Base-by-base conservation (phyloP, 2,888 invertebrate genomes). In the Lasioglossum lativentre region DNA sequence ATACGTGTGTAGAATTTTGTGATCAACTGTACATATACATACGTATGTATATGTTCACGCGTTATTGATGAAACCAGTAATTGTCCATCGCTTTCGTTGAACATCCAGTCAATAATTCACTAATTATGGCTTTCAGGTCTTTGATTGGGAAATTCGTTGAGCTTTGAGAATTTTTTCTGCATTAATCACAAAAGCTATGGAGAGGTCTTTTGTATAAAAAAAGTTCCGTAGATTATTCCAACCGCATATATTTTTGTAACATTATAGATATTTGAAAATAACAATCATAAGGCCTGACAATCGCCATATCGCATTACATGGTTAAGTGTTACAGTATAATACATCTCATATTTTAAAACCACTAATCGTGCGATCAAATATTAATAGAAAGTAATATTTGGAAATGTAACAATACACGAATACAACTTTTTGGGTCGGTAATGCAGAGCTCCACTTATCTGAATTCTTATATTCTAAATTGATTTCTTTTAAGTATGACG, bases 291-390 rank as follows among this genome's bases (percentile, higher is more conserved):
- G 34, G 12, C n/a, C 38, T 68, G 68, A 40, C 23, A n/a, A 68
- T 38, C 12, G 40, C 34, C 38, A n/a, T 68, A 38, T 23, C 68
- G 6, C 23, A 10, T 40, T 34, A 38, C 12, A 12, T n/a, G 68
- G 68, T 68, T 40, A 68, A 68, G 68, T 68, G 68, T 68, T 68
- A 40, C 40, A 68, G 68, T 68, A 40, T 68, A 38, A n/a, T 79
- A 16, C 30, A n/a, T 38, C 16, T 42, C 6, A n/a, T 34, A 34
- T 52, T 34, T 27, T 23, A n/a, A 40, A 68, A 30, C 66, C 47
- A 47, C 16, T 27, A 47, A 71, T 77, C 14, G 52, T 73, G 42
- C 82, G 45, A 52, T 45, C 38, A 6, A 68, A 72, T 5, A 23
- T 78, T 27, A n/a, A 78, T 27, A 47, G 66, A 27, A n/a, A 38